Percentiles rank a stretch among this genome's conserved stretches.
These are phyloP conservation scores for Drosophila helvetica DNA, from an alignment of 2,888 invertebrate species.

Conservation along the genomic window DNA sequence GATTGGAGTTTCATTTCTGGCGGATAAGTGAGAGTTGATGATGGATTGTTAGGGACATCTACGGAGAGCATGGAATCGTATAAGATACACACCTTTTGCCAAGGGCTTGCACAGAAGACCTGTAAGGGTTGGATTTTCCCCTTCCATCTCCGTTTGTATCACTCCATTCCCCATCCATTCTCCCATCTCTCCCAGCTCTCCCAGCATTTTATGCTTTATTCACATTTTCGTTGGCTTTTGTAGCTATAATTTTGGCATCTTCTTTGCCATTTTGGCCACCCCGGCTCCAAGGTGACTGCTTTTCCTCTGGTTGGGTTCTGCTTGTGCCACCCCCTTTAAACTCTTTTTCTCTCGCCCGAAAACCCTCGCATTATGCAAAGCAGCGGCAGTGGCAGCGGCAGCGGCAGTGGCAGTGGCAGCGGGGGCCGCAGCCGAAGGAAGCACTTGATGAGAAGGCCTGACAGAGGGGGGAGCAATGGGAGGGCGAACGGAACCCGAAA, in stretches of 20 bases:
- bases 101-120: constrained; percentile 4
- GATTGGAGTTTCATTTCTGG: constrained; percentile 6
- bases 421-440: constrained; percentile 6
- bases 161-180: background rate
- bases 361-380: constrained; percentile 66
- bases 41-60: background rate
- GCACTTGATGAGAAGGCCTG: constrained; percentile 41
- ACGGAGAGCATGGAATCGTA: background rate
- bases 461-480: constrained; percentile 14
- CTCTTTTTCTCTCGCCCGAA: constrained; percentile 32
- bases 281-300: constrained; percentile 37
- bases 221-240: constrained; percentile 29
- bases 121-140: background rate
- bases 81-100: constrained; percentile 1
- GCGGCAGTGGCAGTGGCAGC: constrained; percentile 44
- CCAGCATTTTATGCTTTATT: constrained; percentile 5
- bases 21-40: background rate
- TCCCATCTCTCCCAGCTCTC: background rate
- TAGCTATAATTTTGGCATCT: constrained; percentile 55
- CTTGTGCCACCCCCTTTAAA: constrained; percentile 16
- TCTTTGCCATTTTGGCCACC: constrained; percentile 25
- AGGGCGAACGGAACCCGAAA: constrained; percentile 49
- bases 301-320: constrained; percentile 6
- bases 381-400: constrained; percentile 34
- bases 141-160: background rate